A percentile compares a stretch with the other conserved stretches of the same genome.
These are phyloP conservation scores for Heteromyza rotundicornis DNA, from an alignment of 2,888 invertebrate species.

Conservation along the genomic window DNA sequence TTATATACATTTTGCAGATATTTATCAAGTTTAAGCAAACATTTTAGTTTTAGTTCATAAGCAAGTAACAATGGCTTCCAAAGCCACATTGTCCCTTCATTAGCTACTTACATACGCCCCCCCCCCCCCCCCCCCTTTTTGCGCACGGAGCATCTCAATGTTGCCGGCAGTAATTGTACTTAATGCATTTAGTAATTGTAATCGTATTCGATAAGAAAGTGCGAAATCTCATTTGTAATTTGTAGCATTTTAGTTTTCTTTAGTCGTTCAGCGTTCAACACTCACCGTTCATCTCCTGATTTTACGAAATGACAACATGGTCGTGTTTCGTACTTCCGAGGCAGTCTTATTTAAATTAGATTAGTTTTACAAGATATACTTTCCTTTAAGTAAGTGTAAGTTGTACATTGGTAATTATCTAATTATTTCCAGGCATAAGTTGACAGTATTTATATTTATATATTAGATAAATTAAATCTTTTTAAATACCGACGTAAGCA, in stretches of 20 bases:
- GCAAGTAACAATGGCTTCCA: slow-evolving; percentile 18
- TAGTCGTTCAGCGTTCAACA: too few relatives aligned
- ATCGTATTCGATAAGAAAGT: not conserved
- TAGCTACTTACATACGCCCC: slow-evolving; percentile 29
- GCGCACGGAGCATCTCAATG: not conserved
- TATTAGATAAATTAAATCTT: slow-evolving; percentile 9
- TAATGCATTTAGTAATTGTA: slow-evolving; percentile 34
- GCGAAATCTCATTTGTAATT: slow-evolving; percentile 9
- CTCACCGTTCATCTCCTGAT: too few relatives aligned
- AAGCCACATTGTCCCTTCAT: slow-evolving; percentile 9
- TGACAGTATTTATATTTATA: slow-evolving; percentile 40
- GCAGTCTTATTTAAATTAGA: too few relatives aligned
- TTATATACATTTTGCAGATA: not conserved
- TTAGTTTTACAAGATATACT: too few relatives aligned
- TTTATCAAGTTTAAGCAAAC: not conserved
- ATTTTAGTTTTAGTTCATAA: slow-evolving; percentile 17
- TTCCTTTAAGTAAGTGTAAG: too few relatives aligned
- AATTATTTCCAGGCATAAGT: slow-evolving; percentile 40
- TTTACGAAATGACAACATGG: too few relatives aligned
- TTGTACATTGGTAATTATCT: too few relatives aligned
- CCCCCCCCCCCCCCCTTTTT: slow-evolving; percentile 21
- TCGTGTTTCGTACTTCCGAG: too few relatives aligned
- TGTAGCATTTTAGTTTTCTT: slow-evolving; percentile 40
- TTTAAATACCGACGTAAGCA: slow-evolving; percentile 26
- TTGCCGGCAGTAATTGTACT: slow-evolving; percentile 37